Evolutionary conservation across 2,888 invertebrate species (phyloP).

Genomic region (Caenorhabditis macrosperma): DNA sequence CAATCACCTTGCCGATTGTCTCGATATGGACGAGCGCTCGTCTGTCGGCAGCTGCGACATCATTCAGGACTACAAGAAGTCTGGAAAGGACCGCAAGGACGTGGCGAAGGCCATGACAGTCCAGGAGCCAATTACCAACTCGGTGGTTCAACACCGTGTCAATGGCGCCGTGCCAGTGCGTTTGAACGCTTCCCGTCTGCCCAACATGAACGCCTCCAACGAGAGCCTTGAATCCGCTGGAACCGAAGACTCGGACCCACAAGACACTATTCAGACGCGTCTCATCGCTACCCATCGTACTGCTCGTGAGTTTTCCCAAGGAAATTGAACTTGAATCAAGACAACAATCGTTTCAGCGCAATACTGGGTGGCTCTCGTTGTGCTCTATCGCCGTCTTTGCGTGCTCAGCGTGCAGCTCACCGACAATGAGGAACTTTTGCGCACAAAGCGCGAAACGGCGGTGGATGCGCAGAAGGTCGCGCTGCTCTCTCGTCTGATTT

Average conservation of each 20-base stretch:
- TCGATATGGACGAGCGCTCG: slow-evolving; percentile 76
- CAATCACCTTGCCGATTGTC: slow-evolving; percentile 75
- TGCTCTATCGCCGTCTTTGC: slow-evolving; percentile 84
- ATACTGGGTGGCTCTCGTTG: slow-evolving; percentile 85
- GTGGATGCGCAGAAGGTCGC: slow-evolving; percentile 56
- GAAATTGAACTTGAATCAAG: not conserved
- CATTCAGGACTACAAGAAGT: slow-evolving; percentile 78
- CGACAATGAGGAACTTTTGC: slow-evolving; percentile 74
- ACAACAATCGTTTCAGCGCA: slow-evolving; percentile 66
- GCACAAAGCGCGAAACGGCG: slow-evolving; percentile 46
- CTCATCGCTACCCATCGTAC: slow-evolving; percentile 76
- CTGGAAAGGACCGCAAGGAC: slow-evolving; percentile 62
- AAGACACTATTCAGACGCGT: slow-evolving; percentile 77
- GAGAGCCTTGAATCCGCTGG: slow-evolving; percentile 69
- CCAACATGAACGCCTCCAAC: slow-evolving; percentile 68
- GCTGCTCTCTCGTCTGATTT: slow-evolving; percentile 68
- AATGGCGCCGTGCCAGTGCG: slow-evolving; percentile 76
- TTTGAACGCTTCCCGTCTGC: slow-evolving; percentile 70
- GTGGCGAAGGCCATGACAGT: slow-evolving; percentile 62
- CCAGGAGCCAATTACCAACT: slow-evolving; percentile 65
- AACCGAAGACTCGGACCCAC: slow-evolving; percentile 67
- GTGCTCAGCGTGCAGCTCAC: slow-evolving; percentile 82
- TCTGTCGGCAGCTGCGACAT: slow-evolving; percentile 77
- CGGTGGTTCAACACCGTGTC: slow-evolving; percentile 71
- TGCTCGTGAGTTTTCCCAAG: slow-evolving; percentile 64